Percentiles rank a stretch among this genome's conserved stretches.
Evolutionary conservation across 2,888 invertebrate species (phyloP).

Genomic region (Sympetrum striolatum): DNA sequence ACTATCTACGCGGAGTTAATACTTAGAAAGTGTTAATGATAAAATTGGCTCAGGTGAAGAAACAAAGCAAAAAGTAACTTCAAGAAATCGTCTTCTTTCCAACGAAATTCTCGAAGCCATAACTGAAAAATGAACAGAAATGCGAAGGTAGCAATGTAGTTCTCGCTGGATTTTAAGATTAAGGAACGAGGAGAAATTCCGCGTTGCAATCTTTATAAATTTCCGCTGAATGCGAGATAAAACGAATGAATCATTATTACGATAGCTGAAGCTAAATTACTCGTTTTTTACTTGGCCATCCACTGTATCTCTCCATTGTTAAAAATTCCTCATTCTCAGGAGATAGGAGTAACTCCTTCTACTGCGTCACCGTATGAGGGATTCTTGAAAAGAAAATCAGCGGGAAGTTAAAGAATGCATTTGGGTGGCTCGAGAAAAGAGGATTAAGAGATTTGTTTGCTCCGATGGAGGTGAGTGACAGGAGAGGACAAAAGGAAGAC

Average conservation of each 20-base stretch:
- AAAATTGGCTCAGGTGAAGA: too few relatives aligned
- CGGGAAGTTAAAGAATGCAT: background rate
- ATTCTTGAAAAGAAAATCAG: background rate
- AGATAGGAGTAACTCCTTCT: background rate
- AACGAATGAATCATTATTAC: background rate
- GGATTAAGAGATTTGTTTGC: slow-evolving; percentile 14
- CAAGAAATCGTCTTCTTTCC: too few relatives aligned
- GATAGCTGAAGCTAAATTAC: background rate
- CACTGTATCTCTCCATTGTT: background rate
- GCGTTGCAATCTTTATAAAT: background rate
- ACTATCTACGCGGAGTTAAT: too few relatives aligned
- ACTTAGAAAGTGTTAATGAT: too few relatives aligned
- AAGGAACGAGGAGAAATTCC: background rate
- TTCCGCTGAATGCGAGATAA: background rate
- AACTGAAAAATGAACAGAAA: too few relatives aligned
- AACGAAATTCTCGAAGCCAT: too few relatives aligned
- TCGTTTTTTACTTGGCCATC: background rate
- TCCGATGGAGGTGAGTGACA: background rate
- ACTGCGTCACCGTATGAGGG: background rate
- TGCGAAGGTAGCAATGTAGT: too few relatives aligned
- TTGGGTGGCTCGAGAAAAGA: background rate
- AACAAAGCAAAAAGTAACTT: too few relatives aligned
- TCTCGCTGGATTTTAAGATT: too few relatives aligned
- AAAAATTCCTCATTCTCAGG: background rate
- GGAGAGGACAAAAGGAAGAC: slow-evolving; percentile 5